Conservation (phyloP, 2,888 invertebrate species). For the Lutraria lutraria region DNA sequence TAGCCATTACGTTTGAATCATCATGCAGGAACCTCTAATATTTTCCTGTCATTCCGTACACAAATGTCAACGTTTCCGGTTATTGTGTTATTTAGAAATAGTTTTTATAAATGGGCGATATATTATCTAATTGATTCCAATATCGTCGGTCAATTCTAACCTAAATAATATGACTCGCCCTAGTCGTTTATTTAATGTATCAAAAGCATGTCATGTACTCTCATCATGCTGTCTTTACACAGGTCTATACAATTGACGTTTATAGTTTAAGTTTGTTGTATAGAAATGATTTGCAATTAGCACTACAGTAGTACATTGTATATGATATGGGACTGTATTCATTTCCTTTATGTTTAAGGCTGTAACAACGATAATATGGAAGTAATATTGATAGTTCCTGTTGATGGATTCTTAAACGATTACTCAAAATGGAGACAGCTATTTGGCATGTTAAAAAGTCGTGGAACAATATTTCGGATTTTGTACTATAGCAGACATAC, state of each 20-base stretch:
- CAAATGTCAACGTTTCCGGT: neutral
- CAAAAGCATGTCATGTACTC: too few relatives aligned
- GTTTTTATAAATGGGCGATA: neutral
- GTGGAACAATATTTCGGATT: neutral
- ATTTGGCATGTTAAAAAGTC: neutral
- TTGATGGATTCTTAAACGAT: neutral
- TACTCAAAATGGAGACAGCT: neutral
- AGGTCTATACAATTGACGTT: neutral
- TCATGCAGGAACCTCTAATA: neutral
- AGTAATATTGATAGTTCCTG: neutral
- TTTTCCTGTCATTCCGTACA: neutral
- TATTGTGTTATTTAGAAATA: neutral
- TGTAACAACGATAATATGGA: neutral
- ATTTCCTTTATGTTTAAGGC: neutral
- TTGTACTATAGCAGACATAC: neutral
- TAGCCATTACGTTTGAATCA: neutral
- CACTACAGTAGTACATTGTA: neutral
- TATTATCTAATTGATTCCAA: neutral
- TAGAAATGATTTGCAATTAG: neutral
- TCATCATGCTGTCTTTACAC: too few relatives aligned
- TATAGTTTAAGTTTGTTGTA: neutral
- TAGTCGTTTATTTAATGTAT: too few relatives aligned
- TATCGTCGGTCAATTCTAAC: neutral
- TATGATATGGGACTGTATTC: neutral
- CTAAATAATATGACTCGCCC: neutral